Evolutionary conservation across 23 tunicate genomes (phyloP), one percentile per base, ranked within the genome.

Genomic region (Phallusia fumigata): DNA sequence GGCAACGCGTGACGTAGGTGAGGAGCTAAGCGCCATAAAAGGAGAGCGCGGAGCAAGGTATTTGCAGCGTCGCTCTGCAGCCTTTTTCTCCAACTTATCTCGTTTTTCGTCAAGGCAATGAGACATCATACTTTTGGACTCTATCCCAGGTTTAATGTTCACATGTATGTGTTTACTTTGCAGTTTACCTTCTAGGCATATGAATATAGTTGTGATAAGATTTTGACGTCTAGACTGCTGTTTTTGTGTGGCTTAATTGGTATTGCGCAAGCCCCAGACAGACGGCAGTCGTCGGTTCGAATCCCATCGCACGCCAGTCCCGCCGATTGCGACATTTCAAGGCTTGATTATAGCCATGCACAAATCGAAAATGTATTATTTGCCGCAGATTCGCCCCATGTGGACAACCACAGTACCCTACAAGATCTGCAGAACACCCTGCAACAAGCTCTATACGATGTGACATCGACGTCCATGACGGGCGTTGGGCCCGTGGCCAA

Each of bases 341-440:
- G n/a, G n/a, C n/a, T n/a, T n/a, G n/a, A n/a, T n/a, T n/a, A n/a
- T n/a, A n/a, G n/a, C n/a, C n/a, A n/a, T n/a, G n/a, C n/a, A 40
- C 47, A 3, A 40, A 40, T 40, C 10, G 10, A 40, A 5, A 40
- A n/a, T n/a, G 47, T 40, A 40, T 21, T 58, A 6, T 6, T 58
- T 58, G 69, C 16, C 76, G 33, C 80, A 92, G 97, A 87, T 65
- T 87, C 97, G 15, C 91, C 88, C 3, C 97, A 87, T 36, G 98
- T 86, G 31, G 93, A 86, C 49, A 84, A 84, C 35, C 87, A 84
- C 78, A 65, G 36, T 2, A 64, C 86, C 15, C 85, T 93, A 24
- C 52, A 30, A 26, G 80, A 80, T 11, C 73, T 88, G 18, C 98
- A 88, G 58, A 86, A 85, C 36, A 93, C 77, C 31, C 81, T 93